phyloP scores from a whole-genome alignment of 1,140 invertebrate species.

The Drosophila fuyamai region DNA sequence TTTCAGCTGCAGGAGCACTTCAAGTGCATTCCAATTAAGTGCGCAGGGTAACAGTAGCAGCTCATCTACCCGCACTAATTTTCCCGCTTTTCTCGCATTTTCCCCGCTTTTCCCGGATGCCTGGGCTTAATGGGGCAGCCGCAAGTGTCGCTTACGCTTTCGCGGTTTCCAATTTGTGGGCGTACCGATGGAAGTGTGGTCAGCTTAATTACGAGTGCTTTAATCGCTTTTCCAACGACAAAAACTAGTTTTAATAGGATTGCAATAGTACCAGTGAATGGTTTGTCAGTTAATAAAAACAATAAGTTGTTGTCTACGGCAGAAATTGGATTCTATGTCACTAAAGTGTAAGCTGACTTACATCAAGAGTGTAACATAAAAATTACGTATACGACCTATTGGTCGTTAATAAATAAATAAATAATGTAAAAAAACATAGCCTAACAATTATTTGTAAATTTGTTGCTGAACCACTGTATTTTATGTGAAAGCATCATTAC shows the following conservation, averaged over 20 bases:
- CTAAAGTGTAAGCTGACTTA: too few species aligned
- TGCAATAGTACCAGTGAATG: background rate
- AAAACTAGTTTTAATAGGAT: background rate
- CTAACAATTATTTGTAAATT: too few species aligned
- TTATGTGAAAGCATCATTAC: too few species aligned
- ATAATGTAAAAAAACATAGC: too few species aligned
- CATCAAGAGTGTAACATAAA: background rate
- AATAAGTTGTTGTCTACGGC: too few species aligned
- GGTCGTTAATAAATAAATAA: too few species aligned
- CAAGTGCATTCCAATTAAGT: conserved; percentile 80
- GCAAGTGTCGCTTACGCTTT: conserved; percentile 67
- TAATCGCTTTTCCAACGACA: background rate
- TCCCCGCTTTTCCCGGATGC: background rate
- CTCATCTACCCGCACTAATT: conserved; percentile 19
- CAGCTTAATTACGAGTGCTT: conserved; percentile 13
- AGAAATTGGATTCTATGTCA: too few species aligned
- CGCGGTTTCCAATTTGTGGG: conserved; percentile 24
- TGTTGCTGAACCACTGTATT: too few species aligned
- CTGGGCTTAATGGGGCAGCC: conserved; percentile 57
- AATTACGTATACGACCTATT: background rate
- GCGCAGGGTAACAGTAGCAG: conserved; percentile 35
- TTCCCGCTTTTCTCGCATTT: conserved; percentile 1
- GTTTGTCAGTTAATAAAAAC: too few species aligned
- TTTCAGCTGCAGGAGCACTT: conserved; percentile 45
- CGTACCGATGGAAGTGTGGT: background rate